Evolutionary conservation across 2,888 invertebrate species (phyloP), one percentile per base, ranked within the genome.

Genomic region (Ectobius pallidus): DNA sequence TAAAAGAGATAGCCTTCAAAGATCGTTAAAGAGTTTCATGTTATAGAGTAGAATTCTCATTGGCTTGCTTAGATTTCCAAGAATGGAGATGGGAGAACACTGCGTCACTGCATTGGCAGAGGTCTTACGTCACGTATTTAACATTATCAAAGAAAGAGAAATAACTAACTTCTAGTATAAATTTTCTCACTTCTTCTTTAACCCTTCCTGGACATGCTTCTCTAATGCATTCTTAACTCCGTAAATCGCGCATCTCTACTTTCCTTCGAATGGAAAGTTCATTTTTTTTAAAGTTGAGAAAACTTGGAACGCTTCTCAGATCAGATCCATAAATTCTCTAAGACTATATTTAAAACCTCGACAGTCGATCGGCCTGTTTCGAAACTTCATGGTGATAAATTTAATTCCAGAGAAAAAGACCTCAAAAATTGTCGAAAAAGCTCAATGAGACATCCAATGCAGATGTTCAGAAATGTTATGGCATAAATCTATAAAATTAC

Each of bases 221-320:
- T 52, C 20, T 52, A 52, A 14, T 52, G 22, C 7, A 52, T 52
- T 52, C 25, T 9, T 14, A 22, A 25, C 14, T 52, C 52, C 11
- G 52, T 52, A 52, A 52, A 52, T 52, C 52, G 52, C 25, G 25
- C 52, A 52, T 52, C 52, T 52, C 52, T 25, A 25, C 7, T 14
- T 52, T 52, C 52, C 18, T 6, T 49, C 20, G 18, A n/a, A 52
- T 9, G 14, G 25, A 14, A 52, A 52, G 52, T 52, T 52, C 52
- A 52, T 52, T 52, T 52, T n/a, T n/a, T 18, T 52, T 25, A 52
- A 52, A 52, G 52, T 52, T 52, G 14, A 52, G 25, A 18, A 52
- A 52, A 52, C 11, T 52, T 52, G 52, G 25, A 25, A 6, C 52
- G 52, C 2, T 52, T 14, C 2, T 16, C 20, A 52, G 52, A 52